Base-by-base conservation (phyloP, 2,797 vertebrate genomes). In the Cirrhinus molitorella region DNA sequence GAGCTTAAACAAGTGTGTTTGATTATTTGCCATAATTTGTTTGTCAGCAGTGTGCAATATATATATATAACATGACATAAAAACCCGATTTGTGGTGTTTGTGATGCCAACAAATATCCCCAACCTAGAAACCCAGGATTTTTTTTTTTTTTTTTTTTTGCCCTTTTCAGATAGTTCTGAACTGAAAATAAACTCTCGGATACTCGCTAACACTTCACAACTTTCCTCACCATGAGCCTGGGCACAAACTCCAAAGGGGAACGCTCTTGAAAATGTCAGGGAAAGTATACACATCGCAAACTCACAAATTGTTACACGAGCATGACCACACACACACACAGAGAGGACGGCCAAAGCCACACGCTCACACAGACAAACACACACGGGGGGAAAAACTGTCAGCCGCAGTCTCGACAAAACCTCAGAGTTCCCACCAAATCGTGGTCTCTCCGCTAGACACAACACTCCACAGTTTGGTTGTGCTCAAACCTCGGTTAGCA, bases 401-500 rank as follows among this genome's bases (percentile, higher is more conserved):
- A 87, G 79, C 85, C 83, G 45, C 63, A 66, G 84, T 86, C 79
- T 80, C 79, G 78, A 88, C 84, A 72, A 88, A 90, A 87, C 84
- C 89, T 88, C 87, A 86, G 72, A 76, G 79, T 80, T 92, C 89
- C 90, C 92, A 89, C 88, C 81, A 85, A 85, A 91, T 68, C 21
- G 40, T 86, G 86, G 74, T 84, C 85, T 89, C 79, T 81, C n/a
- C n/a, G 51, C 55, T 87, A 81, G 81, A 86, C 83, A 86, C 53
- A 83, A 87, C 84, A 87, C 83, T 85, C 34, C 34, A 72, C 70
- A 43, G 79, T 63, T 68, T 34, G 14, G 17, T 75, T 55, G 66
- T 34, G 66, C 73, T 37, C 17, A 85, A 78, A 77, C 78, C 73
- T 80, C 55, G 57, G 81, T 63, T 68, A 40, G 45, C 57, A 57